Percentiles rank a stretch among this genome's conserved stretches.
These are phyloP conservation scores for Drosophila kanapiae DNA, from an alignment of 1,140 invertebrate genomes.

Conservation along the genomic window DNA sequence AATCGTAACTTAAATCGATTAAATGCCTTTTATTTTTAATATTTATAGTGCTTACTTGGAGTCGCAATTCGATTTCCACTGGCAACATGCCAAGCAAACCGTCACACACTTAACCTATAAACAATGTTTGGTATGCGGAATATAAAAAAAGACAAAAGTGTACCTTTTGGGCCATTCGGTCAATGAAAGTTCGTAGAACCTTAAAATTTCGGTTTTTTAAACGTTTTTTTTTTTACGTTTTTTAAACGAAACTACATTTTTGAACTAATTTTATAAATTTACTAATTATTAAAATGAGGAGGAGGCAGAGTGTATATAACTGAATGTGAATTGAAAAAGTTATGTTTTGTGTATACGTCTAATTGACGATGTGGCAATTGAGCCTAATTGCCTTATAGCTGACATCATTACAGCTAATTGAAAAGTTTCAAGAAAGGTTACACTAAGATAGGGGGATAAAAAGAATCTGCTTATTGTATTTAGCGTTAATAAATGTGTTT, in stretches of 20 bases:
- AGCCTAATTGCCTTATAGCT: conserved; percentile 6
- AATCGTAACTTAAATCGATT: neutral
- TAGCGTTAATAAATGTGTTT: no score
- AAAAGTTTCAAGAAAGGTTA: neutral
- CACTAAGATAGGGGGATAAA: no score
- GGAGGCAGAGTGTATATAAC: neutral
- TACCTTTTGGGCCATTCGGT: conserved; percentile 32
- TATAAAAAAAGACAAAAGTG: conserved; percentile 1
- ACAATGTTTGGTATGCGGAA: conserved; percentile 48
- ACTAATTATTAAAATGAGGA: neutral
- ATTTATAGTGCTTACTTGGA: neutral
- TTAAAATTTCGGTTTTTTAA: conserved; percentile 62
- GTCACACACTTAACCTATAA: conserved; percentile 46
- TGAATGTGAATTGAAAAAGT: neutral
- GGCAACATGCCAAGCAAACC: neutral
- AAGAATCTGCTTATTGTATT: no score
- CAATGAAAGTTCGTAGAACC: conserved; percentile 58
- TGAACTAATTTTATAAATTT: neutral
- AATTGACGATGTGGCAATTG: conserved; percentile 3
- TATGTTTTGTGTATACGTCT: neutral
- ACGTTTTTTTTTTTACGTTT: no score
- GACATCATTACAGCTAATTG: conserved; percentile 4
- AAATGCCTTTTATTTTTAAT: neutral
- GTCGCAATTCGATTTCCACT: neutral
- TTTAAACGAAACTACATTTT: neutral